Percentiles rank a stretch among this genome's conserved stretches.
These are phyloP conservation scores for Dinothrombium tinctorium DNA, from an alignment of 1,140 invertebrate species.

Conservation along the genomic window DNA sequence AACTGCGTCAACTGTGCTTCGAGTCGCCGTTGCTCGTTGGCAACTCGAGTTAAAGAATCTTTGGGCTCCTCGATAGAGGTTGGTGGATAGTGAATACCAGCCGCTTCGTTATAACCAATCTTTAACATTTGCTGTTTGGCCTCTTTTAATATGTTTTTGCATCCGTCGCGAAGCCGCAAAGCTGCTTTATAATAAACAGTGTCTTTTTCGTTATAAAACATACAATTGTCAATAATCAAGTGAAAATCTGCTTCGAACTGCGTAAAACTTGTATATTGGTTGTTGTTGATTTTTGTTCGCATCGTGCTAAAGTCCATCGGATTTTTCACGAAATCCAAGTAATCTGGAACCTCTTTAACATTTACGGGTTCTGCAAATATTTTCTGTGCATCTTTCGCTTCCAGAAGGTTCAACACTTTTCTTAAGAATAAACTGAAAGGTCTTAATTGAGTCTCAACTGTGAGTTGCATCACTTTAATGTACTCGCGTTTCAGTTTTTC, in stretches of 20 bases:
- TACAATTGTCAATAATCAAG: constrained; percentile 79
- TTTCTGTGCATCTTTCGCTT: constrained; percentile 51
- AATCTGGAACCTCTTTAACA: constrained; percentile 63
- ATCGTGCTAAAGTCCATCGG: constrained; percentile 95
- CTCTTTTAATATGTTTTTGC: constrained; percentile 20
- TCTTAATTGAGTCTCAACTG: constrained; percentile 29
- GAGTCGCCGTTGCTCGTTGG: too few relatives aligned
- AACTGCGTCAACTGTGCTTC: not conserved
- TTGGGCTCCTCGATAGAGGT: not conserved
- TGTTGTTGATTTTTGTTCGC: constrained; percentile 45
- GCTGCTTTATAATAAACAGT: constrained; percentile 56
- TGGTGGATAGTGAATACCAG: constrained; percentile 20
- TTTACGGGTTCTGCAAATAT: constrained; percentile 85
- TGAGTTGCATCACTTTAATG: not conserved
- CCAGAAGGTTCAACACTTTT: constrained; percentile 40
- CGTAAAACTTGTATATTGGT: constrained; percentile 47
- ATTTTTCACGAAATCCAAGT: constrained; percentile 64
- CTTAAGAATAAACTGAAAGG: constrained; percentile 52
- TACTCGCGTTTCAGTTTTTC: constrained; percentile 53
- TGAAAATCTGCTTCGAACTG: constrained; percentile 69
- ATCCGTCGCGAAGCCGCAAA: constrained; percentile 53
- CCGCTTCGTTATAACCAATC: constrained; percentile 31
- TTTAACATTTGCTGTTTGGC: constrained; percentile 43
- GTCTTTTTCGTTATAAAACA: constrained; percentile 81
- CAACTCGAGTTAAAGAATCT: too few relatives aligned